A percentile compares a stretch with the other conserved stretches of the same genome.
phyloP scores from a whole-genome alignment of 1,140 invertebrate genomes.

The Fopius arisanus region DNA sequence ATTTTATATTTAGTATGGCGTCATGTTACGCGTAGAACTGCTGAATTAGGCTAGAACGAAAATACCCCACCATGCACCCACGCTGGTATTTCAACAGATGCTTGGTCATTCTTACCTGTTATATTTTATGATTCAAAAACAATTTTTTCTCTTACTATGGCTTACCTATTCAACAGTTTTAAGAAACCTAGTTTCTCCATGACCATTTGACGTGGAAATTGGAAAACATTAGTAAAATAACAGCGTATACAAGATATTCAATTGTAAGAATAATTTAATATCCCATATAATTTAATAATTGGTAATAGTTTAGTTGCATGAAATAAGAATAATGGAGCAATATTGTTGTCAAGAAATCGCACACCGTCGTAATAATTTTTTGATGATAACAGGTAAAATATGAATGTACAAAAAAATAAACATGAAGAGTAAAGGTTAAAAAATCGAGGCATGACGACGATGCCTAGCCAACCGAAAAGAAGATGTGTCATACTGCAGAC shows the following conservation, averaged over 20 bases:
- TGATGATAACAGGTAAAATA: background rate
- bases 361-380: background rate
- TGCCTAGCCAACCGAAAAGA: background rate
- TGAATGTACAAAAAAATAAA: background rate
- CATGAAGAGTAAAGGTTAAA: background rate
- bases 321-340: background rate
- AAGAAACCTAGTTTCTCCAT: too few relatives aligned
- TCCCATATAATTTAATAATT: background rate
- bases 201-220: too few relatives aligned
- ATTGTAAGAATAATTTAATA: background rate
- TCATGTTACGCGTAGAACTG: constrained; percentile 57
- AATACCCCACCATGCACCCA: constrained; percentile 50
- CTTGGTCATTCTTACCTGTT: background rate
- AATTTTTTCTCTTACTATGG: background rate
- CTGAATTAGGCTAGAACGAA: constrained; percentile 61
- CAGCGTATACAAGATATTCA: background rate
- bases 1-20: constrained; percentile 61
- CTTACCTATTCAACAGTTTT: too few relatives aligned
- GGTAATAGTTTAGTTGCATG: background rate
- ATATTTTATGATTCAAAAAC: constrained; percentile 1
- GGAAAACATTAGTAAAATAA: background rate
- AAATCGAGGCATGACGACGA: background rate
- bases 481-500: constrained; percentile 14
- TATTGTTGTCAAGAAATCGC: background rate
- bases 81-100: constrained; percentile 11